Conservation (phyloP, 1,140 invertebrate genomes). For the Drosophila kikkawai region DNA sequence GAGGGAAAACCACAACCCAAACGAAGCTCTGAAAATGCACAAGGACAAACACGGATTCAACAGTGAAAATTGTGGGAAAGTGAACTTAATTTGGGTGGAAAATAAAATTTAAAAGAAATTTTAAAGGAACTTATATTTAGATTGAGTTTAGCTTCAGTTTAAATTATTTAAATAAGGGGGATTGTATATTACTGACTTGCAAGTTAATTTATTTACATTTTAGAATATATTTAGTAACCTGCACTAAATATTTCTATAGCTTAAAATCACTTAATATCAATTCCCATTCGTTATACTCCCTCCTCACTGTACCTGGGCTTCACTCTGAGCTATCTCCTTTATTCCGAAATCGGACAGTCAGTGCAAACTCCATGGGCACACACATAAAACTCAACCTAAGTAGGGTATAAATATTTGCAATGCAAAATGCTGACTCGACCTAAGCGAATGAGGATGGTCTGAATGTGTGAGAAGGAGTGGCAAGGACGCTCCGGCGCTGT, state of each 20-base stretch:
- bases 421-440: slow-evolving; percentile 56
- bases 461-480: slow-evolving; percentile 17
- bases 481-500: slow-evolving; percentile 12
- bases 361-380: slow-evolving; percentile 38
- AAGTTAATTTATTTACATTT: no score
- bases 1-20: slow-evolving; percentile 1
- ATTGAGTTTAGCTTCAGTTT: fast-evolving
- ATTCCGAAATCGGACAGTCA: slow-evolving; percentile 22
- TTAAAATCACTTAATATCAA: no score
- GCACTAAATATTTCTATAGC: no score
- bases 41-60: slow-evolving; percentile 23
- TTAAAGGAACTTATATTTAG: not conserved
- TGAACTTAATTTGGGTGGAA: not conserved
- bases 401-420: slow-evolving; percentile 65
- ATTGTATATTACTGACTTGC: not conserved
- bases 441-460: slow-evolving; percentile 20
- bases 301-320: slow-evolving; percentile 2
- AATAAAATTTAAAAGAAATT: not conserved
- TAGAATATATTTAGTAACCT: no score
- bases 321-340: slow-evolving; percentile 12
- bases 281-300: not conserved
- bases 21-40: slow-evolving; percentile 28
- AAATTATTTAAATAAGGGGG: not conserved
- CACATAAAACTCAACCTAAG: slow-evolving; percentile 56
- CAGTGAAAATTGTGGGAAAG: slow-evolving; percentile 1